These are phyloP conservation scores for Danio tinwini DNA, from an alignment of 2,797 vertebrate species.

Conservation along the genomic window DNA sequence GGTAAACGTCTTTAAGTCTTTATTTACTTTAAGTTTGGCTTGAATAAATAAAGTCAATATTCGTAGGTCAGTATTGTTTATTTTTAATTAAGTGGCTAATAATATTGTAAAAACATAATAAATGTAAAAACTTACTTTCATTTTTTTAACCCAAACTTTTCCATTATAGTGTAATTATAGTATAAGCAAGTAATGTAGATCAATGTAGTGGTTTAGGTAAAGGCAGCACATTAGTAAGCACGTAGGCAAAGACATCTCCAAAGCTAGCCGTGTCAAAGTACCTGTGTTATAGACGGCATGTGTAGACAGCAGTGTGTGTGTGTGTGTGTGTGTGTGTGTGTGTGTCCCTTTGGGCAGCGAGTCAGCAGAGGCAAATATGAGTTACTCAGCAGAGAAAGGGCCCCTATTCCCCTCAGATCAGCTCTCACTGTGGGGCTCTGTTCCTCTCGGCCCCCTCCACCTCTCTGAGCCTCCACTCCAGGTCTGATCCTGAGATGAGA, in stretches of 20 bases:
- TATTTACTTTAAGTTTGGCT: no score
- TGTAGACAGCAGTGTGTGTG: no score
- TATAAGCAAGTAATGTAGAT: no score
- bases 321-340: slow-evolving; percentile 3
- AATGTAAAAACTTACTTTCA: no score
- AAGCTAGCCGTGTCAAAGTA: neutral
- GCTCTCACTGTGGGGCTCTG: slow-evolving; percentile 49
- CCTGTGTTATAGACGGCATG: no score
- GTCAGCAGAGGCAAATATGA: slow-evolving; percentile 26
- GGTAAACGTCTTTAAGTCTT: no score
- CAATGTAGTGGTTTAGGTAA: neutral
- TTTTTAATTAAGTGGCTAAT: no score
- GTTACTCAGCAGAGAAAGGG: slow-evolving; percentile 30
- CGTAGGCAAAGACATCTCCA: slow-evolving; percentile 5
- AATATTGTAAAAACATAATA: no score
- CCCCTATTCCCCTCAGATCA: slow-evolving; percentile 36
- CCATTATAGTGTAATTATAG: no score
- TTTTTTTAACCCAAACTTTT: no score
- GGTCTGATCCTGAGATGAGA: slow-evolving; percentile 23
- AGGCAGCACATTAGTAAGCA: neutral
- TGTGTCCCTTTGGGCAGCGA: slow-evolving; percentile 25
- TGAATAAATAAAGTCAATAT: no score
- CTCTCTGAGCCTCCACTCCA: slow-evolving; percentile 32
- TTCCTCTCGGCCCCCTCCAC: slow-evolving; percentile 45
- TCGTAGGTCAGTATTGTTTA: no score